A percentile compares a stretch with the other conserved stretches of the same genome.
Evolutionary conservation across 2,888 invertebrate species (phyloP).

Genomic region (Gandaritis pyraliata): DNA sequence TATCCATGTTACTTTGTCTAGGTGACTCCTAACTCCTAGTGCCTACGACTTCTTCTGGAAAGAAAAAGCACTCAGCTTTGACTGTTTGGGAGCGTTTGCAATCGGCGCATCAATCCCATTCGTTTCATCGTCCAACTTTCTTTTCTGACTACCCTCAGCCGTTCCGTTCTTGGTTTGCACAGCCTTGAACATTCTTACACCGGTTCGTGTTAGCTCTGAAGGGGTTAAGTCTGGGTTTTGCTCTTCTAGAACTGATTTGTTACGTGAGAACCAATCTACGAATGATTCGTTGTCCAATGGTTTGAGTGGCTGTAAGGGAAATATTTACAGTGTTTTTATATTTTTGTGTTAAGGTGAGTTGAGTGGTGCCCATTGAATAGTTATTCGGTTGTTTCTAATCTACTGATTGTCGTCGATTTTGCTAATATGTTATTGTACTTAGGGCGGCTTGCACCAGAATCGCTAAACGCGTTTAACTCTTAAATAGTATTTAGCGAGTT

Average conservation of each 20-base stretch:
- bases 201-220: constrained; percentile 83
- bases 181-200: constrained; percentile 80
- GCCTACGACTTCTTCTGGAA: constrained; percentile 70
- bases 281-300: constrained; percentile 80
- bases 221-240: constrained; percentile 82
- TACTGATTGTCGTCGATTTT: too few relatives aligned
- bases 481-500: too few relatives aligned
- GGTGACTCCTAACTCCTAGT: too few relatives aligned
- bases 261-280: constrained; percentile 85
- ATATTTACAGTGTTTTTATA: too few relatives aligned
- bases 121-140: constrained; percentile 63
- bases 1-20: too few relatives aligned
- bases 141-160: constrained; percentile 59
- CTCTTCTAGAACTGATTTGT: constrained; percentile 81
- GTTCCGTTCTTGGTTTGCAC: constrained; percentile 54
- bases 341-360: too few relatives aligned
- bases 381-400: too few relatives aligned
- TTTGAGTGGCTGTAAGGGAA: constrained; percentile 58
- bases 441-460: too few relatives aligned
- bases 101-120: constrained; percentile 53
- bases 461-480: too few relatives aligned
- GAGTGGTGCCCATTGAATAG: too few relatives aligned
- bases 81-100: constrained; percentile 71
- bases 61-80: constrained; percentile 78
- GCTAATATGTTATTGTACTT: too few relatives aligned